A percentile compares a stretch with the other conserved stretches of the same genome.
Conservation (phyloP, 2,113 vertebrate genomes). For the Psettodes erumei region DNA sequence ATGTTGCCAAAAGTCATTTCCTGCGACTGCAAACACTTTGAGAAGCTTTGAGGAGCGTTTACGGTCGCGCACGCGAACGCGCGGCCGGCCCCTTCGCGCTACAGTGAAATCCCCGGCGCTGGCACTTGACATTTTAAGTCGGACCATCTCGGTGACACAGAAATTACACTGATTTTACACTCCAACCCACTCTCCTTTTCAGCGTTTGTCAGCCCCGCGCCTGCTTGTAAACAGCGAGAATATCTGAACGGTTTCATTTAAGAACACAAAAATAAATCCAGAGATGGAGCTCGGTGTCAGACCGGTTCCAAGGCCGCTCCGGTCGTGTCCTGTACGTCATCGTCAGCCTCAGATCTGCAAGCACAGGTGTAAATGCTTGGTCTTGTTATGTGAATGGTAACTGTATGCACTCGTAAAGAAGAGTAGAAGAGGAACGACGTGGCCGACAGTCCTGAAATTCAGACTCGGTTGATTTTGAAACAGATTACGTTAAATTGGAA, state of each 20-base stretch:
- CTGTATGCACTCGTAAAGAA: too few species aligned
- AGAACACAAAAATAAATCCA: not conserved
- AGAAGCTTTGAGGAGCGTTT: constrained; percentile 17
- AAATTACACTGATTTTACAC: constrained; percentile 38
- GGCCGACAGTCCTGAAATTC: too few species aligned
- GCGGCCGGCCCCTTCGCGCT: constrained; percentile 3
- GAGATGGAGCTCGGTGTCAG: not conserved
- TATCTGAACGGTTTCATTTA: not conserved
- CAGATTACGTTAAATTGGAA: too few species aligned
- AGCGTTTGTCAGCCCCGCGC: not conserved
- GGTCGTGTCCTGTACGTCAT: too few species aligned
- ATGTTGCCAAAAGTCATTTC: constrained; percentile 33
- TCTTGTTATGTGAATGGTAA: too few species aligned
- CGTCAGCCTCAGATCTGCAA: too few species aligned
- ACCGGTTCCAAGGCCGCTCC: too few species aligned
- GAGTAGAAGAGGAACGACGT: too few species aligned
- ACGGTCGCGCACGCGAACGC: not conserved
- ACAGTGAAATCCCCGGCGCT: constrained; percentile 8
- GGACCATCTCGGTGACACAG: constrained; percentile 10
- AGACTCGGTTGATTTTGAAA: too few species aligned
- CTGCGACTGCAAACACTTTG: not conserved
- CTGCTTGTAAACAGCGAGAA: not conserved
- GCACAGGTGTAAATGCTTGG: too few species aligned
- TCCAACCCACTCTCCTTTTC: not conserved
- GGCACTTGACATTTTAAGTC: constrained; percentile 27